Base-by-base conservation (phyloP, 2,797 vertebrate genomes). In the Schizothorax lantsangensis region DNA sequence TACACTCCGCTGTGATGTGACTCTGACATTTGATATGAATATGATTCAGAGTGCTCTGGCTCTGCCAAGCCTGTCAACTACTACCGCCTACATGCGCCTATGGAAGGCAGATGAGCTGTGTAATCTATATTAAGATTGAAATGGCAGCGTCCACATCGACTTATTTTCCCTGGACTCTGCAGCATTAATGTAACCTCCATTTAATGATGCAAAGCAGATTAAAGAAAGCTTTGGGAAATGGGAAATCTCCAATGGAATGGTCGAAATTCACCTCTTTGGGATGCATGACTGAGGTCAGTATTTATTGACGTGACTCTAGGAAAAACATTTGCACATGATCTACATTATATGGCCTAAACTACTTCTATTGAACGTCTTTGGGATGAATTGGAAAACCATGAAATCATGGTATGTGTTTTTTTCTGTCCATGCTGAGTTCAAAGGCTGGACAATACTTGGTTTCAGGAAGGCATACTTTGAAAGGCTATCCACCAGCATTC, bases 151-250 rank as follows among this genome's bases (percentile, higher is more conserved):
- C 91, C 89, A 71, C 84, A 85, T 85, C 64, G 62, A 49, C 86
- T 88, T 72, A 71, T 79, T 89, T 84, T 84, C 87, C 84, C 83
- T 68, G 87, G 87, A 91, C 86, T 90, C 88, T 89, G 82, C 54
- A 90, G 91, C 89, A 77, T 80, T 87, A 88, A 54, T 83, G 89
- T 89, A 89, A 84, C 43, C 74, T 88, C 85, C 64, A 86, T 90
- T 74, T 88, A 89, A 87, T 19, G 78, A 84, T 75, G 90, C 77
- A 91, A 92, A 91, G 91, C 89, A 92, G 92, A 91, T 92, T 92
- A 92, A 89, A 86, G 4, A 72, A 68, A 89, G 87, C 87, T 90
- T 85, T 82, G n/a, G n/a, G n/a, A n/a, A n/a, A 84, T 74, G 36
- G 43, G 84, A 74, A 85, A 80, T 79, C 43, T 87, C 26, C 84